A percentile compares a stretch with the other conserved stretches of the same genome.
These are phyloP conservation scores for Diadegma fenestrale DNA, from an alignment of 2,888 invertebrate genomes.

Conservation along the genomic window DNA sequence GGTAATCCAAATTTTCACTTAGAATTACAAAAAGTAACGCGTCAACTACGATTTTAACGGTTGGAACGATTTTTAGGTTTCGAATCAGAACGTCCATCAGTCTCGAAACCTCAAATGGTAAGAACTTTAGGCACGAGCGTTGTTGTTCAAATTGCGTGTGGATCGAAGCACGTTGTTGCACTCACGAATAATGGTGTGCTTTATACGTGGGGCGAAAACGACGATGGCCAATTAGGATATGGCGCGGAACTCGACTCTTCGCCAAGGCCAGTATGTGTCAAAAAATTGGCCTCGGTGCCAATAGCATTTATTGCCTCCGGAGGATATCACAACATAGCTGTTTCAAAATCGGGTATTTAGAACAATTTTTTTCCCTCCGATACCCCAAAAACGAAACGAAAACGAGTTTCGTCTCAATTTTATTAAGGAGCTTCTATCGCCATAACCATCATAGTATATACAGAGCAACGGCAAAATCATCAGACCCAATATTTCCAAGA, in stretches of 20 bases:
- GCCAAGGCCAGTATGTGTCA: slow-evolving; percentile 88
- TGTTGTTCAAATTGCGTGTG: slow-evolving; percentile 95
- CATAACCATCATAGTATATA: too few relatives aligned
- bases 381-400: not conserved
- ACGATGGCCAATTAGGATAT: slow-evolving; percentile 93
- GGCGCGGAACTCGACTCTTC: slow-evolving; percentile 88
- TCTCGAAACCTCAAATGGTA: slow-evolving; percentile 90
- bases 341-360: slow-evolving; percentile 89
- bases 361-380: not conserved
- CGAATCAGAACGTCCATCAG: slow-evolving; percentile 73
- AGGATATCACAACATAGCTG: slow-evolving; percentile 92
- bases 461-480: too few relatives aligned
- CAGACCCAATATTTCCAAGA: too few relatives aligned
- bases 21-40: not conserved
- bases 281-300: slow-evolving; percentile 91
- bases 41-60: not conserved
- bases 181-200: slow-evolving; percentile 94
- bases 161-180: slow-evolving; percentile 93
- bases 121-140: slow-evolving; percentile 90
- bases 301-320: slow-evolving; percentile 93
- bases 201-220: slow-evolving; percentile 95
- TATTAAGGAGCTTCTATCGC: too few relatives aligned
- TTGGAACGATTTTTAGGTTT: slow-evolving; percentile 72
- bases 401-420: not conserved
- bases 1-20: slow-evolving; percentile 85